Evolutionary conservation across 2,888 invertebrate species (phyloP), one percentile per base, ranked within the genome.

Genomic region (Amphimallon solstitiale): DNA sequence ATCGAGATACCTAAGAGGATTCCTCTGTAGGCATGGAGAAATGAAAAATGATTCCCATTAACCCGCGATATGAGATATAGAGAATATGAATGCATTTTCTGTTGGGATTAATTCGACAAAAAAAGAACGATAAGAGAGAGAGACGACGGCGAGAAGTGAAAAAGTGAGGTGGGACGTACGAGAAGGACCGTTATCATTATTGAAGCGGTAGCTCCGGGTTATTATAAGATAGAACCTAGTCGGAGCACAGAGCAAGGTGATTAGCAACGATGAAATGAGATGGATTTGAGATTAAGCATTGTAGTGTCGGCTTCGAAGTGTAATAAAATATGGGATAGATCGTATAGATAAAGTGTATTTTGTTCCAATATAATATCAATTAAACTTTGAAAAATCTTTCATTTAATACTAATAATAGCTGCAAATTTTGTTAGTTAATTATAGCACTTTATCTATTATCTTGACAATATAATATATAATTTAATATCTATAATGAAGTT

Each of bases 21-120:
- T 70, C 68, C 63, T 63, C 65, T 71, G 70, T 71, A 56, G 64
- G 70, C 68, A 35, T 74, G 75, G 72, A 71, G 71, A 76, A 76
- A 78, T 81, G 80, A 80, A 80, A 81, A 80, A 81, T 79, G 80
- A 76, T 72, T 73, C 77, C 78, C 80, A 81, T 81, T 81, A 80
- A 77, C 76, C 75, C 71, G 76, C 77, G 79, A 79, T 79, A 79
- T 79, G 79, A 81, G 80, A 80, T 80, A 80, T 79, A 29, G 79
- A 78, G 78, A 77, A 63, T 81, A 81, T 81, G 81, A 81, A 81
- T 81, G 80, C 81, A 81, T 80, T 80, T 79, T 79, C 80, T 77
- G 74, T 72, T 77, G 76, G 79, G 77, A 80, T 80, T 80, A 80
- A 80, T 80, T 77, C 78, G 74, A 75, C 77, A 79, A 79, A 71